These are phyloP conservation scores for Anolis apletophallus DNA, from an alignment of 2,797 vertebrate genomes.

Conservation along the genomic window DNA sequence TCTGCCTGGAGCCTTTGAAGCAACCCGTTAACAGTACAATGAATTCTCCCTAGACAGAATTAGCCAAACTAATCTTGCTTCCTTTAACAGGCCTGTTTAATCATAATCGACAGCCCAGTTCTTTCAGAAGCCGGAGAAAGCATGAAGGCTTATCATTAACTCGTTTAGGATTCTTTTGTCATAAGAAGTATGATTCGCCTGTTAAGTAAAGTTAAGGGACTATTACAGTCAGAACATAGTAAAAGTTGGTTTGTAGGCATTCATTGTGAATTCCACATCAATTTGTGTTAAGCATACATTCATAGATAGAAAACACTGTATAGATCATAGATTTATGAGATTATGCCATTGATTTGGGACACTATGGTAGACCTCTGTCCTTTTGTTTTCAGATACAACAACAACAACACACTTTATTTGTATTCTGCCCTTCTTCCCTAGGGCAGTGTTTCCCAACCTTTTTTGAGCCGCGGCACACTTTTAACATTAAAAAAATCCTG, in stretches of 20 bases:
- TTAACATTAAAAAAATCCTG: too few species aligned
- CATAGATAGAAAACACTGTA: neutral
- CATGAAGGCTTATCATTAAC: slow-evolving; percentile 6
- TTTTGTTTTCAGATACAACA: neutral
- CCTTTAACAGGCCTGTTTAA: neutral
- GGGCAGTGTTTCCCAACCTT: too few species aligned
- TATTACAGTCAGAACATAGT: neutral
- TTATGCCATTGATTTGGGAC: neutral
- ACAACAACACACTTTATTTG: too few species aligned
- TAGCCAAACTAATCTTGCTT: neutral
- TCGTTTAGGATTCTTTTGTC: accelerated
- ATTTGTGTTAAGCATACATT: neutral
- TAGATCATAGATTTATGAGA: neutral
- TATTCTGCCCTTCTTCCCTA: too few species aligned
- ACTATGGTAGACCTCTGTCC: accelerated
- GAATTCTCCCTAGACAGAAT: neutral
- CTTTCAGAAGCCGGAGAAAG: neutral
- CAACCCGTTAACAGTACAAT: neutral
- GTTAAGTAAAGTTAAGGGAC: neutral
- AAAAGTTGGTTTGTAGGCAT: slow-evolving; percentile 5
- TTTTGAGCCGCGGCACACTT: too few species aligned
- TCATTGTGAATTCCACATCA: neutral
- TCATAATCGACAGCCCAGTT: slow-evolving; percentile 6
- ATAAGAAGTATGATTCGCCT: neutral
- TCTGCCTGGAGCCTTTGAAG: neutral